Conservation (phyloP, 2,888 invertebrate species). For the Brachypalpus laphriformis region DNA sequence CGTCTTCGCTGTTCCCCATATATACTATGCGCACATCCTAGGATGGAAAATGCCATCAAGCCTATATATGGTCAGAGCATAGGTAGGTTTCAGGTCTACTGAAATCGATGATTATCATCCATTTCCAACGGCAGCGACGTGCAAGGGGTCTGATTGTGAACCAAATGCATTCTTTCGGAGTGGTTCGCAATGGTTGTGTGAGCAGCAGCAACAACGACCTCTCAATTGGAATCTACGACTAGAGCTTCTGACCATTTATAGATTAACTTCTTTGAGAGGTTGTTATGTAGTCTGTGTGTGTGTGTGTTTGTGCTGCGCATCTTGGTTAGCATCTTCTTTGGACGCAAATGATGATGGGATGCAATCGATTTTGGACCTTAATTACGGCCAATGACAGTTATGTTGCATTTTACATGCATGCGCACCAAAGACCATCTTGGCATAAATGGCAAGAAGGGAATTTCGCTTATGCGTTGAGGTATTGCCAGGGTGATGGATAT, state of each 20-base stretch:
- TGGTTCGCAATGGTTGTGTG: slow-evolving; percentile 23
- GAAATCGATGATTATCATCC: slow-evolving; percentile 67
- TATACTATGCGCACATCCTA: slow-evolving; percentile 16
- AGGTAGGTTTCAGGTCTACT: slow-evolving; percentile 65
- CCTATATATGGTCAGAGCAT: slow-evolving; percentile 64
- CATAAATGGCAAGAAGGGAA: slow-evolving; percentile 63
- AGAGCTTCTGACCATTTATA: slow-evolving; percentile 73
- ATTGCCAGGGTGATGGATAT: slow-evolving; percentile 41
- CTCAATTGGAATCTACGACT: slow-evolving; percentile 73
- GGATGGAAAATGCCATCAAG: slow-evolving; percentile 65
- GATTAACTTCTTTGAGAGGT: slow-evolving; percentile 49
- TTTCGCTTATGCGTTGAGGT: slow-evolving; percentile 34
- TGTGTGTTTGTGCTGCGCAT: slow-evolving; percentile 15
- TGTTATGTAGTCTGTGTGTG: slow-evolving; percentile 9
- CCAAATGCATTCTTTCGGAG: slow-evolving; percentile 69
- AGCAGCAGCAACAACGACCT: slow-evolving; percentile 53
- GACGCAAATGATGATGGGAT: slow-evolving; percentile 71
- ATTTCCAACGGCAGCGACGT: neutral
- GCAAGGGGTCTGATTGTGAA: slow-evolving; percentile 34
- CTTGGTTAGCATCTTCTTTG: slow-evolving; percentile 50
- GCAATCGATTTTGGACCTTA: slow-evolving; percentile 74
- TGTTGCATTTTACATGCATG: slow-evolving; percentile 70
- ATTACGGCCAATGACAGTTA: slow-evolving; percentile 73
- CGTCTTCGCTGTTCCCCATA: neutral
- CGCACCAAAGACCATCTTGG: slow-evolving; percentile 48